Evolutionary conservation across 2,888 invertebrate genomes (phyloP).

Genomic region (Agonum fuliginosum): DNA sequence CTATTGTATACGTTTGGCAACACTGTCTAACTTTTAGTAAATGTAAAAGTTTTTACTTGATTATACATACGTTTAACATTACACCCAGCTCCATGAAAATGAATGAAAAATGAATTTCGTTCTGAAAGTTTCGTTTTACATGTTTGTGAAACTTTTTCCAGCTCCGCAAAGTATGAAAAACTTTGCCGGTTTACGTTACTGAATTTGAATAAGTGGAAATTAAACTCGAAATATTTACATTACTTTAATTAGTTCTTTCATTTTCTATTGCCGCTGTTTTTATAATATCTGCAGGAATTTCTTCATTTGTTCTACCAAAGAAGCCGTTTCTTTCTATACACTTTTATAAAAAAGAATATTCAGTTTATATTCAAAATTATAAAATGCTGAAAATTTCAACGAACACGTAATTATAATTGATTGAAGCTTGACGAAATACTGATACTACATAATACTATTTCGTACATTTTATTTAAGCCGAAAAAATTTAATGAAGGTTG

Average conservation of each 20-base stretch:
- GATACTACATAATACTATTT: too few species aligned
- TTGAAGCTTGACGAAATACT: too few species aligned
- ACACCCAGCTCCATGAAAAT: slow-evolving; percentile 25
- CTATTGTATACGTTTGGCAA: slow-evolving; percentile 29
- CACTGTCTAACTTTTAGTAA: slow-evolving; percentile 39
- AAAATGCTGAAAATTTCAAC: too few species aligned
- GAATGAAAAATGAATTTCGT: slow-evolving; percentile 47
- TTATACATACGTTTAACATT: slow-evolving; percentile 52
- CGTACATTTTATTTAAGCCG: too few species aligned
- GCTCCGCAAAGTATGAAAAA: slow-evolving; percentile 10
- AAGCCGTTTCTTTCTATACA: too few species aligned
- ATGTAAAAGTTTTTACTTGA: slow-evolving; percentile 51
- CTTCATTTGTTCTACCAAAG: too few species aligned
- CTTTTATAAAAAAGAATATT: too few species aligned
- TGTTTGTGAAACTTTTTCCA: slow-evolving; percentile 36
- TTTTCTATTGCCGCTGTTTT: background rate
- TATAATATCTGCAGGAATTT: background rate
- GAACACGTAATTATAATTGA: too few species aligned
- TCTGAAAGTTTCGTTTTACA: slow-evolving; percentile 37
- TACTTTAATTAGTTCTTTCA: slow-evolving; percentile 26
- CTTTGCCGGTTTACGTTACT: slow-evolving; percentile 13
- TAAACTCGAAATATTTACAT: slow-evolving; percentile 30
- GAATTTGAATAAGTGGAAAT: slow-evolving; percentile 42
- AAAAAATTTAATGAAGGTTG: too few species aligned
- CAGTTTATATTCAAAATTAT: too few species aligned